Evolutionary conservation across 2,797 vertebrate species (phyloP), one percentile per base, ranked within the genome.

Genomic region (Characodon lateralis): DNA sequence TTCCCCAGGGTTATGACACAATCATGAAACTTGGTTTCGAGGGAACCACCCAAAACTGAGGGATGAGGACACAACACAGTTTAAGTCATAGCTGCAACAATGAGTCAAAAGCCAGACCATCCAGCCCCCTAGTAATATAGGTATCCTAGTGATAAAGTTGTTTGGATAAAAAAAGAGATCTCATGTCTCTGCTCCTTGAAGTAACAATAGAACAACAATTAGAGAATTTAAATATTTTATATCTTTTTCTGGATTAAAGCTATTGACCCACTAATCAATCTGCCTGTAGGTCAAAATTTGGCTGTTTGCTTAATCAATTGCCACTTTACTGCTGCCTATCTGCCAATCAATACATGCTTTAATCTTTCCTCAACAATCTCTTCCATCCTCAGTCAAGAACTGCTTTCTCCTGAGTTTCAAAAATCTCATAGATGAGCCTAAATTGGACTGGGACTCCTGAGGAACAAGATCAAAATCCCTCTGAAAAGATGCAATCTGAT

Each of bases 281-380:
- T 84, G 84, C 79, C 66, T 43, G 13, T 12, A 87, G 89, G 89
- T 93, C 90, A 93, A 81, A 86, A 89, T 92, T 90, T 70, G 87
- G 71, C 89, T 89, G 86, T 91, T 90, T 90, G 85, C 78, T 48
- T 83, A 87, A 94, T 96, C 94, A 86, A 93, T 95, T 77, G 13
- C 82, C 85, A 83, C 83, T 91, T 89, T 50, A 83, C 90, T 59
- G 86, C 87, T 50, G 79, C 55, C 83, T 86, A 26, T 85, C 83
- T 63, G 26, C 79, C 87, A 82, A 89, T 95, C 93, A 89, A 95
- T 95, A 92, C 82, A 84, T 81, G 87, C 86, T 93, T 81, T 92
- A 91, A 93, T 94, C 92, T 89, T 51, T 56, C 75, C 72, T 76
- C 78, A 20, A 81, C 56, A 69, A 63, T 35, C 75, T 73, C 4